Evolutionary conservation across 2,113 vertebrate genomes (phyloP).

Genomic region (Anoplopoma fimbria): DNA sequence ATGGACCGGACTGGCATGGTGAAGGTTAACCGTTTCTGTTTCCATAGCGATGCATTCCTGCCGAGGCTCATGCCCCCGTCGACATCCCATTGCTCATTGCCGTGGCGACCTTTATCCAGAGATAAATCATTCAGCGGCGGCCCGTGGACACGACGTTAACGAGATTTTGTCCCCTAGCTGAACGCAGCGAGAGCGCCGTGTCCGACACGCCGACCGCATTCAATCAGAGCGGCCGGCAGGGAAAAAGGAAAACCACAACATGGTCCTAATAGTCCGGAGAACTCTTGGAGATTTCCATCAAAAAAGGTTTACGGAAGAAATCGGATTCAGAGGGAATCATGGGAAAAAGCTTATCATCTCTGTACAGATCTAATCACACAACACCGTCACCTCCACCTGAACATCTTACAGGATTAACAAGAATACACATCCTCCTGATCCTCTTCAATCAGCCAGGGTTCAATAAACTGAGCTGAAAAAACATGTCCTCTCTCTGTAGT

Average conservation of each 20-base stretch:
- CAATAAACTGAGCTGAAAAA: background rate
- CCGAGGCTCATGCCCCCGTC: background rate
- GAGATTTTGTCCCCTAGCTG: constrained; percentile 52
- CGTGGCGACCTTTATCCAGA: constrained; percentile 59
- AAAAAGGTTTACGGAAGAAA: background rate
- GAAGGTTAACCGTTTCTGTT: constrained; percentile 24
- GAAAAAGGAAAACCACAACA: background rate
- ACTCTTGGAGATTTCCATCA: too few relatives aligned
- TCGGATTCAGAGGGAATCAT: background rate
- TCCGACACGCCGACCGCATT: background rate
- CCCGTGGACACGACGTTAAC: constrained; percentile 39
- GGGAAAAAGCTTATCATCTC: background rate
- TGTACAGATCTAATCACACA: background rate
- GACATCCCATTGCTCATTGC: constrained; percentile 35
- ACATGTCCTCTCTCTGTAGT: background rate
- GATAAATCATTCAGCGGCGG: constrained; percentile 55
- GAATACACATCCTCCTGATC: background rate
- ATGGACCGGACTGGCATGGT: background rate
- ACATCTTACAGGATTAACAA: background rate
- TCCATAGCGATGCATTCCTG: constrained; percentile 45
- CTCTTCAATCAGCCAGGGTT: background rate
- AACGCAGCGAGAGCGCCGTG: constrained; percentile 6
- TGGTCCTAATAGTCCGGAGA: background rate
- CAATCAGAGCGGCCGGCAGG: constrained; percentile 33
- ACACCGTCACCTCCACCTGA: background rate